Percentiles rank a stretch among this genome's conserved stretches.
These are phyloP conservation scores for Tenthredo scrophulariae DNA, from an alignment of 2,888 invertebrate species.

Conservation along the genomic window DNA sequence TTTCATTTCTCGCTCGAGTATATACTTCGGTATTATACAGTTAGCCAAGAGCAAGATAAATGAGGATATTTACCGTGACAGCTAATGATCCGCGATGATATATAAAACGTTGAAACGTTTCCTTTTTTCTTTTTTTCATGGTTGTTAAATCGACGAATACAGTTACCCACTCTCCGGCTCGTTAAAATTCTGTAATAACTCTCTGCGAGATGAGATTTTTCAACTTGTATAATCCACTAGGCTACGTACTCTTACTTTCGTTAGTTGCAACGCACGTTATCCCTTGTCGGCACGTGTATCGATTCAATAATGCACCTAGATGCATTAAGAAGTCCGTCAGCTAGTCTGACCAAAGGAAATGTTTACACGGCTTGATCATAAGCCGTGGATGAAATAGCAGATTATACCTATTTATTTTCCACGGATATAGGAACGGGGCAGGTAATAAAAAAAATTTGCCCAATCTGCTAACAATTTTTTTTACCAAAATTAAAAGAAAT, in stretches of 20 bases:
- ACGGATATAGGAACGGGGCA: not conserved
- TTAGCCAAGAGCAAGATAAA: not conserved
- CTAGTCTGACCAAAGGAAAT: not conserved
- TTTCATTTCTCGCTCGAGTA: not conserved
- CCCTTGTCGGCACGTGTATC: conserved; percentile 35
- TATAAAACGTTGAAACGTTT: not conserved
- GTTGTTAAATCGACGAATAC: not conserved
- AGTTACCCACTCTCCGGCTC: not conserved
- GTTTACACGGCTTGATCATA: not conserved
- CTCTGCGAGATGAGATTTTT: not conserved
- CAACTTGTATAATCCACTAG: not conserved
- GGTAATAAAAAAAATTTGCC: not conserved
- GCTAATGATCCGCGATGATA: conserved; percentile 1
- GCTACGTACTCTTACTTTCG: conserved; percentile 41
- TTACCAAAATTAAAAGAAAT: not conserved
- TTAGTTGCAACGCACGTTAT: conserved; percentile 29
- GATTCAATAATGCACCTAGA: conserved; percentile 36
- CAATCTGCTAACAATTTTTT: no score
- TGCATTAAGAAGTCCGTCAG: conserved; percentile 32
- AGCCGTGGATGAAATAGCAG: conserved; percentile 1
- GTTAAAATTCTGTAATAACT: conserved; percentile 7
- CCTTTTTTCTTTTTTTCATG: not conserved
- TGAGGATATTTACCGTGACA: not conserved
- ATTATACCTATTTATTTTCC: not conserved
- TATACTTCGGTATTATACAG: not conserved